Conservation (phyloP, 1,140 invertebrate species). For the Atta cephalotes region DNA sequence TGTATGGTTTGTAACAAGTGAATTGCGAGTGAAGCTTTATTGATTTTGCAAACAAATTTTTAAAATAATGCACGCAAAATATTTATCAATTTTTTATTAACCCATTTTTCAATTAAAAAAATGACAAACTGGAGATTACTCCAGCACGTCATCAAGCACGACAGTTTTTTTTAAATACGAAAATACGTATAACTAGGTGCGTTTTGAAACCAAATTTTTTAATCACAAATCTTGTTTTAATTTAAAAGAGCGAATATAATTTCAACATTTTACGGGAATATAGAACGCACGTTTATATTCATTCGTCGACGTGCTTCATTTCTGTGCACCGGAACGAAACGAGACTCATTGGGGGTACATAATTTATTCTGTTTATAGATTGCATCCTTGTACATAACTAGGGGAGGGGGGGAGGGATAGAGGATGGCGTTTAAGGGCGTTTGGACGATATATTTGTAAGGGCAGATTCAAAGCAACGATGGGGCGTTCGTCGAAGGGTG, state of each 20-base stretch:
- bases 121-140: neutral
- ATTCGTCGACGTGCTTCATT: constrained; percentile 31
- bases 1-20: neutral
- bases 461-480: constrained; percentile 33
- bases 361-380: constrained; percentile 76
- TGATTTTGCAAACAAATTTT: neutral
- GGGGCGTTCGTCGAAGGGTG: neutral
- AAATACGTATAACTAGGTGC: neutral
- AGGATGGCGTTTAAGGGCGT: constrained; percentile 40
- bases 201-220: neutral
- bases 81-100: neutral
- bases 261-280: constrained; percentile 4
- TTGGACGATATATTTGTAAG: constrained; percentile 75
- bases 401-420: neutral
- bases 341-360: constrained; percentile 67
- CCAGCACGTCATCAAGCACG: neutral
- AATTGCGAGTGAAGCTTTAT: neutral
- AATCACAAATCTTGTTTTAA: neutral
- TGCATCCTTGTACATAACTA: constrained; percentile 41
- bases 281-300: constrained; percentile 42
- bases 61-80: neutral
- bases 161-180: neutral
- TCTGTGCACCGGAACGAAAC: constrained; percentile 51
- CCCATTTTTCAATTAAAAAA: neutral
- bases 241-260: constrained; percentile 19